A percentile compares a stretch with the other conserved stretches of the same genome.
Evolutionary conservation across 23 tunicate genomes (phyloP).

Genomic region (Trididemnum miniatum): DNA sequence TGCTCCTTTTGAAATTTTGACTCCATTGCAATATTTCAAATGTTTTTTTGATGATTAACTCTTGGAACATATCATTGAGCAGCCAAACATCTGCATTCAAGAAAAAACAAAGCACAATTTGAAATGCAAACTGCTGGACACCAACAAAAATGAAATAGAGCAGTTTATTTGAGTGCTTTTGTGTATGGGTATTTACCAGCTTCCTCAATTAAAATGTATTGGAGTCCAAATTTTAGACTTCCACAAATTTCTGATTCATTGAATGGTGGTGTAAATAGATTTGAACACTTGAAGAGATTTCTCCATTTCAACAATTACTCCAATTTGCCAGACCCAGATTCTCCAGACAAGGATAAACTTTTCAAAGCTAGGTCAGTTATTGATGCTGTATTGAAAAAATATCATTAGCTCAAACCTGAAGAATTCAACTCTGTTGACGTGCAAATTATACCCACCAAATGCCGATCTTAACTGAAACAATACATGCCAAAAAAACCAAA

Average conservation of each 20-base stretch:
- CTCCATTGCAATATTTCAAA: background rate
- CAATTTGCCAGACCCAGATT: background rate
- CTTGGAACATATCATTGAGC: background rate
- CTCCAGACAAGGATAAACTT: background rate
- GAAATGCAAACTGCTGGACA: background rate
- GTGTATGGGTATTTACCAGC: background rate
- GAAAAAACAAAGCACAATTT: background rate
- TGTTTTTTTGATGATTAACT: background rate
- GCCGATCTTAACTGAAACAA: background rate
- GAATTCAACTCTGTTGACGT: background rate
- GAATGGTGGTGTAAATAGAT: background rate
- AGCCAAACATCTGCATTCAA: background rate
- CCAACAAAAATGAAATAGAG: conserved; percentile 11
- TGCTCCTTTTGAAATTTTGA: background rate
- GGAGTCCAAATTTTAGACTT: conserved; percentile 6
- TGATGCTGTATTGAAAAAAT: background rate
- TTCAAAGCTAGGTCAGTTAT: conserved; percentile 2
- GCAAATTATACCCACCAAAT: conserved; percentile 4
- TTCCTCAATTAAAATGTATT: background rate
- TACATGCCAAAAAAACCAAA: background rate
- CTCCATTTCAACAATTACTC: background rate
- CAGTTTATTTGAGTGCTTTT: conserved; percentile 4
- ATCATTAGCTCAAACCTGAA: background rate
- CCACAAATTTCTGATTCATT: background rate
- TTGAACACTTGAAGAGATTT: conserved; percentile 4